Percentiles rank a stretch among this genome's conserved stretches.
These are phyloP conservation scores for Ichneumon xanthorius DNA, from an alignment of 2,888 invertebrate genomes.

Conservation along the genomic window DNA sequence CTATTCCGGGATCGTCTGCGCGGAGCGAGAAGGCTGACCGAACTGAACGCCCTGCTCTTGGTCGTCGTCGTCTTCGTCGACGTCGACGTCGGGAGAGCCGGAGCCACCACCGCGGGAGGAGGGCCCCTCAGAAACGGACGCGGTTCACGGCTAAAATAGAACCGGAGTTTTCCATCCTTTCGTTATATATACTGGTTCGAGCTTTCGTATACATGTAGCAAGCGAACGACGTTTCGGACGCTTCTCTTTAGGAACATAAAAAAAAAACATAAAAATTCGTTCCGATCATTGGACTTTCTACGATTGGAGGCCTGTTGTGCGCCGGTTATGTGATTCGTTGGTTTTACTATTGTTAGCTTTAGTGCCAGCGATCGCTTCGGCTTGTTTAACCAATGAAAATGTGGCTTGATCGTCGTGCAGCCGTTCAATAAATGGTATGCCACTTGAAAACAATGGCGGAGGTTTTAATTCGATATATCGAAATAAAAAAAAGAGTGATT, in stretches of 20 bases:
- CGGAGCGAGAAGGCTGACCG: constrained; percentile 80
- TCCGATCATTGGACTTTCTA: neutral
- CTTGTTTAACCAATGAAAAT: too few relatives aligned
- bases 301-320: neutral
- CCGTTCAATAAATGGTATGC: too few relatives aligned
- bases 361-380: too few relatives aligned
- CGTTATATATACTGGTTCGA: constrained; percentile 27
- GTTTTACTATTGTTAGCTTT: too few relatives aligned
- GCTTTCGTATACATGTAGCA: constrained; percentile 20
- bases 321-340: too few relatives aligned
- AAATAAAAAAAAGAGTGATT: too few relatives aligned
- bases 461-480: too few relatives aligned
- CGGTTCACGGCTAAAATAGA: constrained; percentile 81
- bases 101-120: constrained; percentile 16
- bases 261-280: neutral
- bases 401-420: too few relatives aligned
- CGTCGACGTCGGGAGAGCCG: constrained; percentile 22
- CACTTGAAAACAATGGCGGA: too few relatives aligned
- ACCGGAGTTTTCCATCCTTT: constrained; percentile 77
- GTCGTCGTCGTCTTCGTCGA: constrained; percentile 59
- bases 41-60: constrained; percentile 73
- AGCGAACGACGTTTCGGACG: neutral
- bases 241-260: neutral
- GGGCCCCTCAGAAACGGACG: constrained; percentile 71
- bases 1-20: constrained; percentile 81